Conservation (phyloP, 1,140 invertebrate species). For the Leguminivora glycinivorella region DNA sequence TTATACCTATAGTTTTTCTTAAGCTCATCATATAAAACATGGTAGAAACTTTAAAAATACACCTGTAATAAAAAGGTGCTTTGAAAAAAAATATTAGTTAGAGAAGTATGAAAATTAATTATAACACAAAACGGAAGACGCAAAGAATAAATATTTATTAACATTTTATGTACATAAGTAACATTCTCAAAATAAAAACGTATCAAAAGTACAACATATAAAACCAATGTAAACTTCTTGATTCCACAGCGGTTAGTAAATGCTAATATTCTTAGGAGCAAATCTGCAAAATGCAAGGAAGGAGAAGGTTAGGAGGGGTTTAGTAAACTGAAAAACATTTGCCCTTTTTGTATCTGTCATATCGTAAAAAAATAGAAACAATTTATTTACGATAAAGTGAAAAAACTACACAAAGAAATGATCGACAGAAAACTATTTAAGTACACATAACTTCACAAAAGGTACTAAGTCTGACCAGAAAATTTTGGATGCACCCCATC, state of each 20-base stretch:
- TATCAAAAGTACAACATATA: conserved; percentile 34
- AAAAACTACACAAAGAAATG: too few species aligned
- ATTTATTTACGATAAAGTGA: too few species aligned
- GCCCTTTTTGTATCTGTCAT: not conserved
- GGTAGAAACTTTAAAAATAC: not conserved
- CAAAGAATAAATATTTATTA: not conserved
- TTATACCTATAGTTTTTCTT: too few species aligned
- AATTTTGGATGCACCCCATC: too few species aligned
- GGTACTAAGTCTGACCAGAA: too few species aligned
- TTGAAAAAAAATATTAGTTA: not conserved
- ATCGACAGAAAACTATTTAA: too few species aligned
- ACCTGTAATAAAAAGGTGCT: not conserved
- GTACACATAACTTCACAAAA: too few species aligned
- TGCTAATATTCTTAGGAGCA: conserved; percentile 75
- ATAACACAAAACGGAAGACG: conserved; percentile 1
- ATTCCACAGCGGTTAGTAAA: conserved; percentile 57
- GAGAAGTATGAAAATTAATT: not conserved
- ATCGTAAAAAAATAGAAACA: not conserved
- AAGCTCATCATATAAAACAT: not conserved
- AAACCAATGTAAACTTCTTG: conserved; percentile 30
- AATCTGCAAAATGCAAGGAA: conserved; percentile 66
- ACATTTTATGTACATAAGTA: conserved; percentile 12
- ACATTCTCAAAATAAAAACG: conserved; percentile 30
- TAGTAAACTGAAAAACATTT: not conserved
- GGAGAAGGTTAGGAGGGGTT: conserved; percentile 32